Evolutionary conservation across 1,140 invertebrate genomes (phyloP).

Genomic region (Drosophila melanogaster): DNA sequence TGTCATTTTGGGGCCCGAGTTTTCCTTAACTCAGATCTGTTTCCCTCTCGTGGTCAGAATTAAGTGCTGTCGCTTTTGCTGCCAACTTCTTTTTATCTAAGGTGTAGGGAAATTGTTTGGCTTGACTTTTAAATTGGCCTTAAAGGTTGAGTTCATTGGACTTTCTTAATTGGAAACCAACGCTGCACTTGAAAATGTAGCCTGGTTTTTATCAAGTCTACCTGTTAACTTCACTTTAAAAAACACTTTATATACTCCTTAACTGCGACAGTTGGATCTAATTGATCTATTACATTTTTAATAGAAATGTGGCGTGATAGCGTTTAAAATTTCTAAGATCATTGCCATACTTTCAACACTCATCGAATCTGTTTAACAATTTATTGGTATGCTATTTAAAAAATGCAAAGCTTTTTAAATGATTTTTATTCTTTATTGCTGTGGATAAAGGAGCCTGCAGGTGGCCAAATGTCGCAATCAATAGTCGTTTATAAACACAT

Average conservation of each 20-base stretch:
- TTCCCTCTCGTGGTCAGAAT: slow-evolving; percentile 4
- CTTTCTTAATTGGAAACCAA: neutral
- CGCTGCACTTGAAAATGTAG: neutral
- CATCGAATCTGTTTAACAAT: neutral
- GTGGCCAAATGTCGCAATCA: slow-evolving; percentile 40
- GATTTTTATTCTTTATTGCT: slow-evolving; percentile 23
- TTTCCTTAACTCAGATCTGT: slow-evolving; percentile 23
- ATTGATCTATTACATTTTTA: neutral
- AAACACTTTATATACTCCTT: neutral
- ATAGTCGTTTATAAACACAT: slow-evolving; percentile 7
- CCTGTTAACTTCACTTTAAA: neutral
- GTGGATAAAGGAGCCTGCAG: slow-evolving; percentile 33
- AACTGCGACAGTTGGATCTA: too few relatives aligned
- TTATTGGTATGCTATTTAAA: slow-evolving; percentile 9
- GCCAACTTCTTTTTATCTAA: neutral
- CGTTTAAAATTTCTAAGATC: slow-evolving; percentile 10
- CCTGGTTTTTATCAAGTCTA: too few relatives aligned
- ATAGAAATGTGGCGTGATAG: neutral
- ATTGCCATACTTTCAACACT: slow-evolving; percentile 14
- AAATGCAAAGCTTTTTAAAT: slow-evolving; percentile 25
- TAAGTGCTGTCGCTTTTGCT: slow-evolving; percentile 11
- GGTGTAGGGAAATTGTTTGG: neutral
- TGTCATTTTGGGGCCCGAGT: slow-evolving; percentile 7
- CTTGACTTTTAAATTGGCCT: neutral
- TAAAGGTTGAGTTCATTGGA: neutral